Conservation (phyloP, 2,797 vertebrate species). For the Neopelma chrysocephalum region DNA sequence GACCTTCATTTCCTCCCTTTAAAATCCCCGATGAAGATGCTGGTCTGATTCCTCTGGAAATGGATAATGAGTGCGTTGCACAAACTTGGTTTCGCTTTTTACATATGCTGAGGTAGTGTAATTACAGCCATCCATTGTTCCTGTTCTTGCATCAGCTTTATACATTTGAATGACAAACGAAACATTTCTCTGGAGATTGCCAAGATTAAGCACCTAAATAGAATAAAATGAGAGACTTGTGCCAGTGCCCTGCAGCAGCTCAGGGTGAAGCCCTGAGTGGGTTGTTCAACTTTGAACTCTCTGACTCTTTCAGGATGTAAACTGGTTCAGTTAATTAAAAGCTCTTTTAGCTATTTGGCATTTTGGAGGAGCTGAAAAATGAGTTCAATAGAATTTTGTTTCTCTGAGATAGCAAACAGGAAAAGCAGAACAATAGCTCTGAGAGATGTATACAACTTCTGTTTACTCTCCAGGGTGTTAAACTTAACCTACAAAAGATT, state of each 20-base stretch:
- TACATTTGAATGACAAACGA: background rate
- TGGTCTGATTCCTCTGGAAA: slow-evolving; percentile 86
- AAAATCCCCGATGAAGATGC: slow-evolving; percentile 91
- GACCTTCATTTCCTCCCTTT: slow-evolving; percentile 88
- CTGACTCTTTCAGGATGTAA: background rate
- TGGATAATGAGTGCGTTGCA: slow-evolving; percentile 88
- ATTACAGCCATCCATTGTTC: background rate
- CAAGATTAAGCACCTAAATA: background rate
- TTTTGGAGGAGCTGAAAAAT: background rate
- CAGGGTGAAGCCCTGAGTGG: background rate
- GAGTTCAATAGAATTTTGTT: background rate
- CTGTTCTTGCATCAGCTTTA: background rate
- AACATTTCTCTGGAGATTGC: background rate
- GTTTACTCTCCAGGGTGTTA: background rate
- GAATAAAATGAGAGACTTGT: background rate
- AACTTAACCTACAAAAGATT: background rate
- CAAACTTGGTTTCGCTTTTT: slow-evolving; percentile 95
- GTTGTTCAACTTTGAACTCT: background rate
- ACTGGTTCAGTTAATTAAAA: background rate
- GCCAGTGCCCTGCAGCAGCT: background rate
- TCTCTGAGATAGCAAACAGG: slow-evolving; percentile 1
- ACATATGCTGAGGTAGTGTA: slow-evolving; percentile 89
- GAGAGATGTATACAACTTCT: background rate
- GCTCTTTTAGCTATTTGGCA: background rate
- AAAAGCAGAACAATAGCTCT: background rate